phyloP scores from a whole-genome alignment of 2,888 invertebrate genomes.

The Furcula furcula region DNA sequence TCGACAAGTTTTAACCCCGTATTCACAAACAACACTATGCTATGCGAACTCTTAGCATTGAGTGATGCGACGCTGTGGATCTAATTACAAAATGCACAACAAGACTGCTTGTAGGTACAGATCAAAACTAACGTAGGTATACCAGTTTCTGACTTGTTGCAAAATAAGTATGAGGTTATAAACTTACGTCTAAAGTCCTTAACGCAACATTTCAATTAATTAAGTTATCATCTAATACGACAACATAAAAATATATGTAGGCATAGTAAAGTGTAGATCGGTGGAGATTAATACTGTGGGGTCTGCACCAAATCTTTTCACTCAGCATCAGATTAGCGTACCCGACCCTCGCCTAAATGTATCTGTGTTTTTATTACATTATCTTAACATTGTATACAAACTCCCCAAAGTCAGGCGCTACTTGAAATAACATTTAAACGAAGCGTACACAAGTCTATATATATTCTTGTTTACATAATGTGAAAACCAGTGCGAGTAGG shows the following conservation, averaged over 20 bases:
- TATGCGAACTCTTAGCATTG: no score
- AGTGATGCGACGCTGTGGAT: background rate
- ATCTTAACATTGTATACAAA: slow-evolving; percentile 59
- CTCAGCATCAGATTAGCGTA: slow-evolving; percentile 69
- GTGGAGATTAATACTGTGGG: slow-evolving; percentile 58
- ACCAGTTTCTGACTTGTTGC: no score
- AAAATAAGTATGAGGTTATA: no score
- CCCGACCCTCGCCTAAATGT: slow-evolving; percentile 53
- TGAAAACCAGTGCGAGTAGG: slow-evolving; percentile 3
- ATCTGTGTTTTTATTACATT: slow-evolving; percentile 71
- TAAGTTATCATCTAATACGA: no score
- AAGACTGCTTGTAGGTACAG: no score
- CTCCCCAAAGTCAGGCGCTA: slow-evolving; percentile 37
- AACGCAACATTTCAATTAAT: background rate
- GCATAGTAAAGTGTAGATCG: slow-evolving; percentile 24
- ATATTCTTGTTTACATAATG: background rate
- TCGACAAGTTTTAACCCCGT: no score
- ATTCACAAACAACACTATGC: no score
- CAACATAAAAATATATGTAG: slow-evolving; percentile 8
- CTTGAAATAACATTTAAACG: slow-evolving; percentile 54
- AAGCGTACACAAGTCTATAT: slow-evolving; percentile 4
- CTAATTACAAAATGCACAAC: no score
- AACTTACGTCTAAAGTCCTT: background rate
- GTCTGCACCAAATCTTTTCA: slow-evolving; percentile 70
- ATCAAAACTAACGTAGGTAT: no score